Evolutionary conservation across 1,140 invertebrate genomes (phyloP).

Genomic region (Vanessa tameamea): DNA sequence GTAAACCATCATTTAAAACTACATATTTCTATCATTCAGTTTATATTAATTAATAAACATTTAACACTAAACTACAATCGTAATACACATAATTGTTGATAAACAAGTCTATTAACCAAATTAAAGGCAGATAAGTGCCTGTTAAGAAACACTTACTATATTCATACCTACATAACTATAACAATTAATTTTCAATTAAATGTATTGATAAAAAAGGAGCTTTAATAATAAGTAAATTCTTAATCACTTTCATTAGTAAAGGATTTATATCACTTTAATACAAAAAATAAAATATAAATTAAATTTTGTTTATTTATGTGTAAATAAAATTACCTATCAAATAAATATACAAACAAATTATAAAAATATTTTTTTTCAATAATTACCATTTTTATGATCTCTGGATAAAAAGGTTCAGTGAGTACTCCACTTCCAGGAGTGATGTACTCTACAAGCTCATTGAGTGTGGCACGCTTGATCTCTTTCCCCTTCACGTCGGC

Average conservation of each 20-base stretch:
- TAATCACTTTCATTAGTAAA: too few species aligned
- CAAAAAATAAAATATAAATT: too few species aligned
- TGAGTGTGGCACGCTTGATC: slow-evolving; percentile 97
- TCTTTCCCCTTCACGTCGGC: slow-evolving; percentile 99
- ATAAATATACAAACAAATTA: background rate
- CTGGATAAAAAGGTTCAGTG: slow-evolving; percentile 97
- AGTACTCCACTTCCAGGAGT: slow-evolving; percentile 96
- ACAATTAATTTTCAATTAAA: background rate
- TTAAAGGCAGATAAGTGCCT: background rate
- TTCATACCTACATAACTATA: background rate
- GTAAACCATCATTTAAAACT: too few species aligned
- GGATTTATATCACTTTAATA: too few species aligned
- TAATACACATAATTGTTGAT: background rate
- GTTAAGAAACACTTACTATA: slow-evolving; percentile 1
- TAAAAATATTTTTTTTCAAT: background rate
- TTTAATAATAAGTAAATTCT: too few species aligned
- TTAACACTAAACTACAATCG: too few species aligned
- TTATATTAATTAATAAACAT: too few species aligned
- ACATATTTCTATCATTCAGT: too few species aligned
- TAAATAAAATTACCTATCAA: too few species aligned
- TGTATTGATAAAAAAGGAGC: too few species aligned
- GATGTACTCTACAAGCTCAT: slow-evolving; percentile 99
- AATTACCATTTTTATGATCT: slow-evolving; percentile 97
- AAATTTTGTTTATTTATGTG: too few species aligned
- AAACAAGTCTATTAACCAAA: slow-evolving; percentile 8